Conservation (phyloP, 2,888 invertebrate species). For the Callyntrura sp. region DNA sequence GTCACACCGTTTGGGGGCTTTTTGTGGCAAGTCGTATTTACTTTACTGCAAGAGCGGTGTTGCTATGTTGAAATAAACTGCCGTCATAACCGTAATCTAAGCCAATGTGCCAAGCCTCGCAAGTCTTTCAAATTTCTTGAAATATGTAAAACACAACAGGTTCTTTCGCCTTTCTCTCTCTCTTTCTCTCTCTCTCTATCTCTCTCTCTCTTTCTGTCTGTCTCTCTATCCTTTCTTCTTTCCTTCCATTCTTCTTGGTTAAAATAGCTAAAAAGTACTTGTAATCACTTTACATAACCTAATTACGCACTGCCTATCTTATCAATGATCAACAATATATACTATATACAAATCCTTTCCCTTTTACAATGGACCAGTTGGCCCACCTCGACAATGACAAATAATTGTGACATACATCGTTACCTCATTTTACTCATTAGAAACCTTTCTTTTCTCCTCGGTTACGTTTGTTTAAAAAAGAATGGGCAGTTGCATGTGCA, state of each 20-base stretch:
- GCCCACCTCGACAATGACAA: constrained; percentile 17
- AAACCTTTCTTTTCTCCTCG: constrained; percentile 15
- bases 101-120: constrained; percentile 45
- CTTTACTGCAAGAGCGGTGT: background rate
- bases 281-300: constrained; percentile 34
- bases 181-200: constrained; percentile 67
- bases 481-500: background rate
- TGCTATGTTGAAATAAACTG: no score
- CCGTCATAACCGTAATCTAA: constrained; percentile 2
- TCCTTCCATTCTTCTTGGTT: constrained; percentile 15
- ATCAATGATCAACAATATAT: constrained; percentile 19
- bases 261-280: constrained; percentile 18
- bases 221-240: constrained; percentile 37
- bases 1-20: background rate
- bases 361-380: background rate
- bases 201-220: constrained; percentile 59
- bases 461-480: background rate
- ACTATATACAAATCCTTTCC: background rate
- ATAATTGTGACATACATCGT: background rate
- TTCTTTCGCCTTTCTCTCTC: constrained; percentile 73
- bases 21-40: background rate
- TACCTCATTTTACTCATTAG: background rate
- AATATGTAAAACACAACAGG: constrained; percentile 18
- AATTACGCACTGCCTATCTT: constrained; percentile 35
- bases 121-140: constrained; percentile 45